These are phyloP conservation scores for Octonoba sinensis DNA, from an alignment of 2,888 invertebrate species.

Conservation along the genomic window DNA sequence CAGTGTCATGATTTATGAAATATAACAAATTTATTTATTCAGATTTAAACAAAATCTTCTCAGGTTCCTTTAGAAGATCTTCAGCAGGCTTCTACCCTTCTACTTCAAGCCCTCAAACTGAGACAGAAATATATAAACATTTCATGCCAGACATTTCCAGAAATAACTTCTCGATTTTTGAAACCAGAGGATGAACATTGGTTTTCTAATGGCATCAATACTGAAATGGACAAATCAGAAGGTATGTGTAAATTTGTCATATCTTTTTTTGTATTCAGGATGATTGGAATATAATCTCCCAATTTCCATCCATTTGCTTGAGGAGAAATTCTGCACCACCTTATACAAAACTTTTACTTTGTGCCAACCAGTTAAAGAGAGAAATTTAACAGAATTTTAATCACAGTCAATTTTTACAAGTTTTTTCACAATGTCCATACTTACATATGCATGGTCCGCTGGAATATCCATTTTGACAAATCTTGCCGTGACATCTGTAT, in stretches of 20 bases:
- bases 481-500: too few species aligned
- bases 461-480: too few species aligned
- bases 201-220: slow-evolving; percentile 3
- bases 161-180: slow-evolving; percentile 75
- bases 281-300: too few species aligned
- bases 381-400: too few species aligned
- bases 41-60: not conserved
- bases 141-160: slow-evolving; percentile 88
- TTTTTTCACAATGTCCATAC: too few species aligned
- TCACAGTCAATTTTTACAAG: too few species aligned
- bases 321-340: not conserved
- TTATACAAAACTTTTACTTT: not conserved
- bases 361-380: too few species aligned
- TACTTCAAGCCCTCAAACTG: slow-evolving; percentile 90
- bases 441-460: too few species aligned
- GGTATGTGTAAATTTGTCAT: not conserved
- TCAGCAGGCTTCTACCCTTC: slow-evolving; percentile 87
- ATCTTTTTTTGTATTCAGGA: too few species aligned
- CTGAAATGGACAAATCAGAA: slow-evolving; percentile 1
- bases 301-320: not conserved
- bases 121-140: slow-evolving; percentile 93
- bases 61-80: slow-evolving; percentile 91
- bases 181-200: slow-evolving; percentile 40
- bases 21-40: too few species aligned
- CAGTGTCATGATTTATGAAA: too few species aligned